These are phyloP conservation scores for Ranitomeya imitator DNA, from an alignment of 2,113 vertebrate species.

Conservation along the genomic window DNA sequence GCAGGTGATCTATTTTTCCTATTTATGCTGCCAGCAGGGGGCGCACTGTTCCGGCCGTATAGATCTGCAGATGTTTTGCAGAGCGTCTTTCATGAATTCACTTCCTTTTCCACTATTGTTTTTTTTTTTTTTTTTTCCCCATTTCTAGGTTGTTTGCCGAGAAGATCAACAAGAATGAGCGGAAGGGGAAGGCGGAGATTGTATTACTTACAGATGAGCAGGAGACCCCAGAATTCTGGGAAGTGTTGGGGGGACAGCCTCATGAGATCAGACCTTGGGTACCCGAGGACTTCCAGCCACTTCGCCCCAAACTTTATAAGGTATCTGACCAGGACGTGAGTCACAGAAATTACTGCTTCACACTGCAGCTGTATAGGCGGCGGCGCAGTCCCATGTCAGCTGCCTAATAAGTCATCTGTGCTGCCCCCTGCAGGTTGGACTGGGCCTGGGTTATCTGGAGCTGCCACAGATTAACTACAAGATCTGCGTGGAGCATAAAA, in stretches of 20 bases:
- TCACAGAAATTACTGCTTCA: neutral
- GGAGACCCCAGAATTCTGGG: slow-evolving; percentile 90
- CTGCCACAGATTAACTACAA: slow-evolving; percentile 98
- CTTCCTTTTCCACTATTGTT: neutral
- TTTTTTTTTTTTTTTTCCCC: neutral
- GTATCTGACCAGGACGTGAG: slow-evolving; percentile 62
- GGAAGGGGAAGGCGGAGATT: slow-evolving; percentile 93
- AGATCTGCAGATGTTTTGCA: neutral
- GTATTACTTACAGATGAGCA: slow-evolving; percentile 79
- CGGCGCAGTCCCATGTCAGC: neutral
- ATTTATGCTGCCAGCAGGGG: neutral
- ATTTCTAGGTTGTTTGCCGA: slow-evolving; percentile 91
- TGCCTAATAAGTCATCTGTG: neutral
- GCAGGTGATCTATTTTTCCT: no score
- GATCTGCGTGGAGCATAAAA: slow-evolving; percentile 94
- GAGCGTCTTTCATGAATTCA: neutral
- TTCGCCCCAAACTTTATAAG: slow-evolving; percentile 95
- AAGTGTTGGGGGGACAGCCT: slow-evolving; percentile 85
- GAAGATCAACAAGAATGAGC: slow-evolving; percentile 97
- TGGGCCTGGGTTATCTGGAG: slow-evolving; percentile 95
- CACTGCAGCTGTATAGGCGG: neutral
- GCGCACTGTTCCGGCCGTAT: neutral
- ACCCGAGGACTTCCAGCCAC: slow-evolving; percentile 84
- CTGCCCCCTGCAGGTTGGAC: slow-evolving; percentile 78
- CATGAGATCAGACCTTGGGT: slow-evolving; percentile 90